These are phyloP conservation scores for Sipha maydis DNA, from an alignment of 2,888 invertebrate species.

Conservation along the genomic window DNA sequence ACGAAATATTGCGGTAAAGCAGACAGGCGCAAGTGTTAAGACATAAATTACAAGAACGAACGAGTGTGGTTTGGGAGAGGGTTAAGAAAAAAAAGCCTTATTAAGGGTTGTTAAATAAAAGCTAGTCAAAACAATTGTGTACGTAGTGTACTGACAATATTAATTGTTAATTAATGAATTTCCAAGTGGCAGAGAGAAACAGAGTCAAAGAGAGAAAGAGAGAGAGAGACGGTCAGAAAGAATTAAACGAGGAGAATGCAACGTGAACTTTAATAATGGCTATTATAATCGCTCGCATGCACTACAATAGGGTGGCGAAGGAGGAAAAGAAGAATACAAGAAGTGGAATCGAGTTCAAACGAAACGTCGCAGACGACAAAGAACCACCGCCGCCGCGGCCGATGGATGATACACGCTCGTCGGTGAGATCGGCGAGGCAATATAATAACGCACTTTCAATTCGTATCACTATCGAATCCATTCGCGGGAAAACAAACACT, in stretches of 20 bases:
- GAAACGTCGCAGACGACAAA: background rate
- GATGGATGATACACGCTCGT: background rate
- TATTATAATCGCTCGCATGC: background rate
- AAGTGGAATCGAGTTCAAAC: background rate
- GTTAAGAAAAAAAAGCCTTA: background rate
- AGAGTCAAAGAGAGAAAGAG: background rate
- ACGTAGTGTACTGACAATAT: background rate
- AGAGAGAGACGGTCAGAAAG: no score
- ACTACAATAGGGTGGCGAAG: background rate
- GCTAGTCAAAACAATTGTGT: background rate
- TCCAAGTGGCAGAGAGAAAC: background rate
- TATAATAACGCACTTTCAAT: background rate
- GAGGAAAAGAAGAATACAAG: background rate
- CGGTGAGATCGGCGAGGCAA: background rate
- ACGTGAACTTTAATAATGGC: background rate
- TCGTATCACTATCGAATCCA: background rate
- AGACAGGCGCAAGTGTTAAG: background rate
- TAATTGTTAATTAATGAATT: background rate
- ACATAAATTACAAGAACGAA: background rate
- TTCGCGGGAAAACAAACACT: background rate
- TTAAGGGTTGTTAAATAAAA: background rate
- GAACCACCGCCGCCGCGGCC: background rate
- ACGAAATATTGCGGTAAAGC: background rate
- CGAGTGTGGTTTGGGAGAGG: background rate
- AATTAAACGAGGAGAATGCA: background rate